phyloP scores from a whole-genome alignment of 2,113 vertebrate genomes.

The Nyctibius bracteatus region DNA sequence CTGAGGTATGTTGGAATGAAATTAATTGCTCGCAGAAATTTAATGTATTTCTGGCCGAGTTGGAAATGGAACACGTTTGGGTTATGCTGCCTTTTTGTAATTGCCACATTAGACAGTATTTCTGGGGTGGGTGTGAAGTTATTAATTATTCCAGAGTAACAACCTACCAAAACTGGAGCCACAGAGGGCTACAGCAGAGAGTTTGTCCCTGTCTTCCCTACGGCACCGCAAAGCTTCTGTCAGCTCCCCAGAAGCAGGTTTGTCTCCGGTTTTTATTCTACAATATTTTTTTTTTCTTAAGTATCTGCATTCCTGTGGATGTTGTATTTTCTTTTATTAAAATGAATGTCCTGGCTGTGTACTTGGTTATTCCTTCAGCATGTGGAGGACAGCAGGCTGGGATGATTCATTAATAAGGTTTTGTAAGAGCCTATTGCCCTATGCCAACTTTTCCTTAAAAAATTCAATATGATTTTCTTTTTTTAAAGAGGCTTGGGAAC shows the following conservation, averaged over 20 bases:
- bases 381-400: neutral
- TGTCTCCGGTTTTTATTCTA: neutral
- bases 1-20: neutral
- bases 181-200: neutral
- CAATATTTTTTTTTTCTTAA: neutral
- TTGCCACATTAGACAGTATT: neutral
- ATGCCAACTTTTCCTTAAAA: neutral
- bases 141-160: neutral
- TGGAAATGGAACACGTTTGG: neutral
- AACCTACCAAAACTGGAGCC: neutral
- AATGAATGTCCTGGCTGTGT: neutral
- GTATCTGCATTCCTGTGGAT: neutral
- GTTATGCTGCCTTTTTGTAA: neutral
- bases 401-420: neutral
- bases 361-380: neutral
- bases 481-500: neutral
- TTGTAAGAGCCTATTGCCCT: neutral
- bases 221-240: fast-evolving
- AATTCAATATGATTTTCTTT: neutral
- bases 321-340: neutral
- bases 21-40: neutral
- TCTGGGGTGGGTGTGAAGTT: neutral
- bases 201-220: neutral
- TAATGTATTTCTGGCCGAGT: neutral
- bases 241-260: neutral